These are phyloP conservation scores for Eucidaris tribuloides DNA, from an alignment of 35 echinoderm and acorn worm genomes.

Conservation along the genomic window DNA sequence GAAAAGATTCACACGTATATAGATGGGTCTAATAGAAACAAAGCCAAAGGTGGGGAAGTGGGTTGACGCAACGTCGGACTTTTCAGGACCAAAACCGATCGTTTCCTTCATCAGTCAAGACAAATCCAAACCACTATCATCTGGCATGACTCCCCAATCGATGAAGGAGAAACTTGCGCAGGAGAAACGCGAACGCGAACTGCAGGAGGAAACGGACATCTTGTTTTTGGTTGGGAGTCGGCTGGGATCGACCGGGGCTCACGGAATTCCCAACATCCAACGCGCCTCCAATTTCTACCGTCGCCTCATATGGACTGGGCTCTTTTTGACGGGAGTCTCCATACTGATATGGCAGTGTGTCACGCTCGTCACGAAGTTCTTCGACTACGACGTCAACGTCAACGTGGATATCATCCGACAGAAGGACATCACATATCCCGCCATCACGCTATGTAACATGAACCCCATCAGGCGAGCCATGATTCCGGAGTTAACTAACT, in stretches of 20 bases:
- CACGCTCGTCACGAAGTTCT: slow-evolving; percentile 23
- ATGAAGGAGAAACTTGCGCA: no score
- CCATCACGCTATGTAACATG: slow-evolving; percentile 85
- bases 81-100: no score
- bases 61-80: no score
- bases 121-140: no score
- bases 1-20: no score
- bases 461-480: slow-evolving; percentile 77
- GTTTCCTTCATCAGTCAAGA: no score
- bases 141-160: no score
- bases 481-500: no score
- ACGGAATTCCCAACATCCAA: slow-evolving; percentile 83
- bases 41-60: no score
- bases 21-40: no score
- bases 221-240: slow-evolving; percentile 2
- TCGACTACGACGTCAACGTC: slow-evolving; percentile 40
- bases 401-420: slow-evolving; percentile 45
- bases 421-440: slow-evolving; percentile 43
- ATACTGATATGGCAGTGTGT: slow-evolving; percentile 31
- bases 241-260: slow-evolving; percentile 39
- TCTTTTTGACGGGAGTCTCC: slow-evolving; percentile 47
- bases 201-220: neutral
- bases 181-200: no score
- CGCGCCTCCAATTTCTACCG: slow-evolving; percentile 34
- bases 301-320: slow-evolving; percentile 38